Evolutionary conservation across 2,888 invertebrate species (phyloP).

Genomic region (Nomada lathburiana): DNA sequence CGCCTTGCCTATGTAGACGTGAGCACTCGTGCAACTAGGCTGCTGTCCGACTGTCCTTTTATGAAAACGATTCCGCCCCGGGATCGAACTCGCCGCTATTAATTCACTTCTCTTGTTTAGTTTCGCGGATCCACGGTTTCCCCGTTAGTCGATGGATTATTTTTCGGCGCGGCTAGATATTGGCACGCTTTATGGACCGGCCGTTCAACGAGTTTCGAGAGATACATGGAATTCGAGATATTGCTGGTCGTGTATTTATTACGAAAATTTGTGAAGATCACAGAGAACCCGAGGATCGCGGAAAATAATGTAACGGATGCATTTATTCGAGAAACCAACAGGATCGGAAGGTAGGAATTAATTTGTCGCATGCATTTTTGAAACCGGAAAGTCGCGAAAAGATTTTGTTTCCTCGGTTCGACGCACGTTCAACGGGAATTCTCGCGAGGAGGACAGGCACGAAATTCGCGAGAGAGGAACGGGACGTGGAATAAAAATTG

Average conservation of each 20-base stretch:
- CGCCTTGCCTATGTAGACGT: slow-evolving; percentile 62
- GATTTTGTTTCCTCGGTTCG: background rate
- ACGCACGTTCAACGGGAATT: background rate
- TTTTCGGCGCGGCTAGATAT: too few relatives aligned
- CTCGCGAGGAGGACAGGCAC: background rate
- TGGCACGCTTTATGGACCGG: too few relatives aligned
- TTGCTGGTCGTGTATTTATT: too few relatives aligned
- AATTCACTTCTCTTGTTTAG: slow-evolving; percentile 38
- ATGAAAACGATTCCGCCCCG: slow-evolving; percentile 44
- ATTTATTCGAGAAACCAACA: too few relatives aligned
- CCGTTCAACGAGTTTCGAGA: too few relatives aligned
- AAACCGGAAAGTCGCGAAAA: background rate
- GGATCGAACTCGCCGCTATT: slow-evolving; percentile 24
- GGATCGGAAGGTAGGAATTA: too few relatives aligned
- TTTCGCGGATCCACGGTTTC: background rate
- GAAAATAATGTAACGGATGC: too few relatives aligned
- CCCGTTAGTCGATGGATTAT: too few relatives aligned
- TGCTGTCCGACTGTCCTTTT: slow-evolving; percentile 41
- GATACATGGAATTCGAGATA: too few relatives aligned
- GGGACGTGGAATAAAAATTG: slow-evolving; percentile 45
- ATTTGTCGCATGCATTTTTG: too few relatives aligned
- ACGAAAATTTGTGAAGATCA: too few relatives aligned
- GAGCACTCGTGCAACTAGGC: slow-evolving; percentile 30
- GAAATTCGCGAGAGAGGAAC: background rate
- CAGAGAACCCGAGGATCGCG: too few relatives aligned